Base-by-base conservation (phyloP, 2,797 vertebrate genomes). In the Artibeus jamaicensis region DNA sequence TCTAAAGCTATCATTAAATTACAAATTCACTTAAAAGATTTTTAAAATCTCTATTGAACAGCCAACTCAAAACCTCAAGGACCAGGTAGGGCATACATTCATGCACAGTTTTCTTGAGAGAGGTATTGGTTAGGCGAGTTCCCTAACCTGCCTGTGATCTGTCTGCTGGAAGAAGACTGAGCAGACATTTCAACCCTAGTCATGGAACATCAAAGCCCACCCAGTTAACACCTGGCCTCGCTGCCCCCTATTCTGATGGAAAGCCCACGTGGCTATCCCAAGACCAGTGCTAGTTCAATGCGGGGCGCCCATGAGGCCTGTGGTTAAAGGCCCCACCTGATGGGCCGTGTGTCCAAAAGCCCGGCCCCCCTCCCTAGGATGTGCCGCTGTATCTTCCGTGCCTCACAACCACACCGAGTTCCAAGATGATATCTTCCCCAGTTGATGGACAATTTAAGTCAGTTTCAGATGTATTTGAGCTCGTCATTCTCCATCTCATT, bases 241-340 rank as follows among this genome's bases (percentile, higher is more conserved):
- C 0, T 0, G 10, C 19, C 57, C 10, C 37, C 37, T 24, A 6
- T 19, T 19, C 12, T 3, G 24, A 39, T 2, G 12, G 68, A 37
- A 84, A 76, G n/a, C 10, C 57, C 65, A 2, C 0, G 1, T 5
- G 44, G 16, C 9, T 15, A 12, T 24, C 70, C 59, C 57, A 32
- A n/a, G 46, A 39, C 11, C 18, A 8, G 22, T 24, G 44, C 74
- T 57, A 15, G 15, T 3, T 46, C 68, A 39, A 0, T 11, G 7
- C 24, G 16, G 12, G 15, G 53, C 3, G 1, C 48, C 46, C 21
- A 2, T 8, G 2, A 78, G 42, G 57, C 26, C 26, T 29, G 21
- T 29, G n/a, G 34, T 42, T 34, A 9, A 16, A 34, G 37, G 78
- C 62, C 34, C 34, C 62, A 32, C 42, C 71, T 5, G 48, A 15